These are phyloP conservation scores for Cyclargus thomasi DNA, from an alignment of 1,140 invertebrate species.

Conservation along the genomic window DNA sequence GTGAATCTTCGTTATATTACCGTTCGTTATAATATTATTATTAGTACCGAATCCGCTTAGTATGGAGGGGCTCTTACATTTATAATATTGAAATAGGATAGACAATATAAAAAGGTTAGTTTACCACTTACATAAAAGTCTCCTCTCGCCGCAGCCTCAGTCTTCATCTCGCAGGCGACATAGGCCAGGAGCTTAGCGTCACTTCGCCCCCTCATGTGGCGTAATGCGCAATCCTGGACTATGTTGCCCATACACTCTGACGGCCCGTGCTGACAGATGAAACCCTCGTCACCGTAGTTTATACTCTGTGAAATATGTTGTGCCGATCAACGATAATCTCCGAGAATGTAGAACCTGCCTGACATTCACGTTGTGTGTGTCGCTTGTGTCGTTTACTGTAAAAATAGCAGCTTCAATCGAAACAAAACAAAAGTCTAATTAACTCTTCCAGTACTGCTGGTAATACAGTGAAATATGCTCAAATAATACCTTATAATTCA, in stretches of 20 bases:
- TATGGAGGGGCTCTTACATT: background rate
- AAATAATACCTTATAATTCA: no score
- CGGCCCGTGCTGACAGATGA: constrained; percentile 57
- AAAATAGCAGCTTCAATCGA: no score
- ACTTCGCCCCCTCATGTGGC: constrained; percentile 33
- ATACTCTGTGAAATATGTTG: constrained; percentile 51
- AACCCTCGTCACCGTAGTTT: constrained; percentile 46
- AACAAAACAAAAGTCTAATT: no score
- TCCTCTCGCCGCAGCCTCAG: constrained; percentile 36
- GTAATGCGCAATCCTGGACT: constrained; percentile 54
- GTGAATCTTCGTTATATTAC: no score
- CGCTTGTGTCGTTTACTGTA: background rate
- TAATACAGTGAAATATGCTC: no score
- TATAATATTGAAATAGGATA: constrained; percentile 5
- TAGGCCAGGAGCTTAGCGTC: constrained; percentile 44
- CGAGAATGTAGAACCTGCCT: no score
- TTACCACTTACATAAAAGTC: constrained; percentile 38
- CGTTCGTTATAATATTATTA: no score
- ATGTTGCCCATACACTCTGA: constrained; percentile 57
- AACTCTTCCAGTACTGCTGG: no score
- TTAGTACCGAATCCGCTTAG: no score
- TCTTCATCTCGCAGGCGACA: constrained; percentile 55
- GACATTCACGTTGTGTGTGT: no score
- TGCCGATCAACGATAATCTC: no score
- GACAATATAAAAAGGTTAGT: no score